Evolutionary conservation across 2,888 invertebrate species (phyloP), one percentile per base, ranked within the genome.

Genomic region (Eubasilissa splendida): DNA sequence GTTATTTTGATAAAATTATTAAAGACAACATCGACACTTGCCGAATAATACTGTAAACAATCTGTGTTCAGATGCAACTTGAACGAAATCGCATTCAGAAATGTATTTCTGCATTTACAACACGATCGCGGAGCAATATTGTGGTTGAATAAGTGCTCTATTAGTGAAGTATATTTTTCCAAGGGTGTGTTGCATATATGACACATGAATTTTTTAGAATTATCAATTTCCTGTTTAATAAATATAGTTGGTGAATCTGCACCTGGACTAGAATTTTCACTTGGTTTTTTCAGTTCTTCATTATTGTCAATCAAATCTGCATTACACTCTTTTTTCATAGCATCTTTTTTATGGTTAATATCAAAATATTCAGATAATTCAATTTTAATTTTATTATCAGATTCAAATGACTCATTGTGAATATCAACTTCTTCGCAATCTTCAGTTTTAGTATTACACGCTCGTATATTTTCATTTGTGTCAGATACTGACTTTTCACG

Each of bases 81-180:
- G 70, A 66, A 83, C 4, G 78, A 52, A 50, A 73, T 77, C 31
- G 79, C 76, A 75, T 83, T 83, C 12, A 70, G 65, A 66, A 83
- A 83, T 14, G 79, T 56, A 11, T 71, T 73, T 80, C 60, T 79
- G 42, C 83, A 83, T 31, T 80, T 66, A 4, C 75, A 53, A 59
- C 83, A 83, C 12, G 80, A 80, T 33, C 76, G 71, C 4, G 76
- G 53, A 22, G 83, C 54, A 22, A 82, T 79, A 31, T 56, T 33
- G 68, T 83, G 83, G 22, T 80, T 79, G 66, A 80, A 81, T 11
- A 81, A 65, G 58, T 83, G 83, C 7, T 59, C 33, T 33, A 71
- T 52, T 22, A 71, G 33, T 71, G 54, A 71, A 54, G 4, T 54
- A 42, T 58, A 14, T 11, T 9, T 75, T 7, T 50, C 52, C 9